Evolutionary conservation across 2,888 invertebrate genomes (phyloP), one percentile per base, ranked within the genome.

Genomic region (Therioaphis trifolii): DNA sequence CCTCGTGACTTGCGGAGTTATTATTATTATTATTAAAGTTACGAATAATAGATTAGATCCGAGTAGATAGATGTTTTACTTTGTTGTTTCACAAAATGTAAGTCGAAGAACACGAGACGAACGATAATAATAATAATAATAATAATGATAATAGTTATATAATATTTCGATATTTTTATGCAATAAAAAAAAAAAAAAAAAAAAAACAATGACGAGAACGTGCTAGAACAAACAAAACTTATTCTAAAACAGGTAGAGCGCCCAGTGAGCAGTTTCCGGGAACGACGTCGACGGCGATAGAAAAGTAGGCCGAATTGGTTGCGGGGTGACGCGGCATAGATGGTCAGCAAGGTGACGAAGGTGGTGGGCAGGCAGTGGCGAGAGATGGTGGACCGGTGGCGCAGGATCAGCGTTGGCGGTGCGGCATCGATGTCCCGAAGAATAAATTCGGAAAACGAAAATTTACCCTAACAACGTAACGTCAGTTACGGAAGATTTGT

Each of bases 211-310:
- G 52, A 72, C 21, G 35, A 72, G 35, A 72, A 72, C 52, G 72
- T 52, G 72, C 52, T 72, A 35, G 52, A 52, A 72, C 72, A 52
- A n/a, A n/a, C n/a, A 52, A 72, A 52, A 72, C 52, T 29, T 71
- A 49, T 71, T 49, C 18, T 29, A 72, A 55, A 72, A 72, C 43
- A 12, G 43, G 24, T 43, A 15, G 75, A 75, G 24, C 43, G 58
- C 75, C 58, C 55, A 43, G 43, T 75, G 75, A 75, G 75, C 40
- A 58, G 58, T 75, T 58, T 52, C 40, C 18, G 75, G 75, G 58
- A 43, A 75, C 72, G 72, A 52, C 72, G 72, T n/a, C 35, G 52
- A 72, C 29, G 35, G 72, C 52, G 15, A 58, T 43, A 55, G 24
- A 58, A 72, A 72, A 72, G 52, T 52, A 72, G 58, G 58, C 74